Evolutionary conservation across 2,113 vertebrate genomes (phyloP).

Genomic region (Brienomyrus longianalis): DNA sequence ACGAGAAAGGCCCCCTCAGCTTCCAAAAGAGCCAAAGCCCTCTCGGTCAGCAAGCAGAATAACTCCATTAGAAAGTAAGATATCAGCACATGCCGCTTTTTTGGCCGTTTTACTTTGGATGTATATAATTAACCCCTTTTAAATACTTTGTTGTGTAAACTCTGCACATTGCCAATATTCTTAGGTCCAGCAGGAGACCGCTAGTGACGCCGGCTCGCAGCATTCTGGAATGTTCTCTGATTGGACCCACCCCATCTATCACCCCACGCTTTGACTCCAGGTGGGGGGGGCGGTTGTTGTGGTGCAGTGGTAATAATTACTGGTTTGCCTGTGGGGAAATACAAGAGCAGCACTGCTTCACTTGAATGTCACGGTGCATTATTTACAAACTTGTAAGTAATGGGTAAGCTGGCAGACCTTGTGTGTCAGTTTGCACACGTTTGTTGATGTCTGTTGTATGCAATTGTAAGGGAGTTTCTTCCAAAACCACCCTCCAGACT

Average conservation of each 20-base stretch:
- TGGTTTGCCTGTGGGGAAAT: not conserved
- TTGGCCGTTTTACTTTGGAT: not conserved
- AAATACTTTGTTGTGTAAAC: not conserved
- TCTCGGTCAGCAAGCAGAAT: constrained; percentile 47
- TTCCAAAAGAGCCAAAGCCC: constrained; percentile 50
- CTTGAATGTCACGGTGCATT: not conserved
- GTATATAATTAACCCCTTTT: not conserved
- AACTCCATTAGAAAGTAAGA: constrained; percentile 49
- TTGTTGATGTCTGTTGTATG: not conserved
- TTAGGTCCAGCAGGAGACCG: constrained; percentile 55
- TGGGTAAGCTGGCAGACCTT: not conserved
- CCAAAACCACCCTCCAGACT: constrained; percentile 41
- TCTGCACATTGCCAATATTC: not conserved
- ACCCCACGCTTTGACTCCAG: constrained; percentile 66
- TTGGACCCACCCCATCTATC: constrained; percentile 59
- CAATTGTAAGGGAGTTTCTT: not conserved
- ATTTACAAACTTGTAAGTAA: not conserved
- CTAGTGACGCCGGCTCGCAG: constrained; percentile 56
- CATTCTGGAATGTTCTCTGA: constrained; percentile 52
- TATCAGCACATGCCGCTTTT: not conserved
- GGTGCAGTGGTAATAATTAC: not conserved
- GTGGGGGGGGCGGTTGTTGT: constrained; percentile 27
- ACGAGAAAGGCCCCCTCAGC: constrained; percentile 53
- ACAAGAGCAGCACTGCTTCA: not conserved
- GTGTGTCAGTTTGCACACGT: not conserved